phyloP scores from a whole-genome alignment of 2,797 vertebrate species.

The Acropternis orthonyx region DNA sequence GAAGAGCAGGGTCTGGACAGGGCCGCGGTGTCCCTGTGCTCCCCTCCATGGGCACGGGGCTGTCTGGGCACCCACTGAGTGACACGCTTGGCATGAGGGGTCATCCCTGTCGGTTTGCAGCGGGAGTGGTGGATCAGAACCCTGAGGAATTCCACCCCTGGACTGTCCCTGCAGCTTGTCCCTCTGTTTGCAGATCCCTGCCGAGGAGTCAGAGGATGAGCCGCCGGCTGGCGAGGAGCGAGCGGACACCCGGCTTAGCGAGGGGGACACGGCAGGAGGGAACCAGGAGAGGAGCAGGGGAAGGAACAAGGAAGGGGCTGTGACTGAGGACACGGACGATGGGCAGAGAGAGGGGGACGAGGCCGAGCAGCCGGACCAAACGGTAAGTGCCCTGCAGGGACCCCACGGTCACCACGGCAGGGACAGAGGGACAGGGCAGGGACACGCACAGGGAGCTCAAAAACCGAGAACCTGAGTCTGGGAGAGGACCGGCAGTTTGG shows the following conservation, averaged over 20 bases:
- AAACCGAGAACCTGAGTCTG: rapidly evolving
- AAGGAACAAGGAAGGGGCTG: neutral
- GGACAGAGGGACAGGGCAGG: neutral
- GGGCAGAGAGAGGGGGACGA: slow-evolving; percentile 52
- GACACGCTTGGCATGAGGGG: rapidly evolving
- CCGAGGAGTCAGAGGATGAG: slow-evolving; percentile 50
- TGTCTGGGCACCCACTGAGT: rapidly evolving
- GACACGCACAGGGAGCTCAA: rapidly evolving
- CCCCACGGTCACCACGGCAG: rapidly evolving
- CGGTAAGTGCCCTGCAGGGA: neutral
- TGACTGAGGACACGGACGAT: neutral
- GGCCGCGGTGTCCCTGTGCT: rapidly evolving
- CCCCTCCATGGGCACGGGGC: rapidly evolving
- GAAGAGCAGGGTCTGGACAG: neutral
- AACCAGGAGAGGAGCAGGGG: neutral
- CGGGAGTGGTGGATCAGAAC: neutral
- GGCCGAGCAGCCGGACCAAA: neutral
- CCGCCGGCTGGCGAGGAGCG: slow-evolving; percentile 59
- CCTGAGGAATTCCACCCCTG: neutral
- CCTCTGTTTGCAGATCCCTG: slow-evolving; percentile 73
- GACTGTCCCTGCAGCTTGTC: neutral
- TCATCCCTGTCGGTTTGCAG: rapidly evolving
- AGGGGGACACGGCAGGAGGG: neutral
- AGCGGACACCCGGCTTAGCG: slow-evolving; percentile 1
- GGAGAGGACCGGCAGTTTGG: neutral